Evolutionary conservation across 2,888 invertebrate species (phyloP), one percentile per base, ranked within the genome.

Genomic region (Drosophila setosimentum): DNA sequence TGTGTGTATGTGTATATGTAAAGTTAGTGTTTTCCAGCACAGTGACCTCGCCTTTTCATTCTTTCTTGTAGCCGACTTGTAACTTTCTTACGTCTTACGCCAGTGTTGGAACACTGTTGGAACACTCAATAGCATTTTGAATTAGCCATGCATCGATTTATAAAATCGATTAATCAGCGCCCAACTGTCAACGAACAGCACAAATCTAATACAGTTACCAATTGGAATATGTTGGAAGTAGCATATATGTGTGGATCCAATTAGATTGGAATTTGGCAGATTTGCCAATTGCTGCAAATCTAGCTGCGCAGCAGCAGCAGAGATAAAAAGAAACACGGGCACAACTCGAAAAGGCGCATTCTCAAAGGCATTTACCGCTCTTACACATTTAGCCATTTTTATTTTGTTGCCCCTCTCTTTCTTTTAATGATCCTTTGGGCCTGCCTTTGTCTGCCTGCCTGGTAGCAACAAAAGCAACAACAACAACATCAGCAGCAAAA

Each of bases 361-460:
- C 42, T 59, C 40, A 68, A 73, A 73, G 73, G 37, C 30, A 50
- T 59, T 64, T 40, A 37, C n/a, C 30, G 30, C 55, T 40, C 18
- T 21, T 48, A 18, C 32, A 58, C 65, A 58, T 59, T 50, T 59
- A 57, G 40, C 40, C 42, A 60, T 45, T 73, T 54, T 69, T 70
- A 57, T 73, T 77, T 45, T 16, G 3, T 45, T 45, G 2, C 24
- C 16, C 24, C 24, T 24, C 24, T 45, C 16, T 24, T 16, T 45
- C 45, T 24, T 45, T 45, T 79, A 78, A 76, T 76, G 76, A 80
- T 78, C 76, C 78, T 78, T 75, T 65, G 64, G 78, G 61, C 64
- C 70, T 60, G 75, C 66, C 63, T 79, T 79, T 75, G 66, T 71
- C 54, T 63, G 59, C 51, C 53, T 48, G 55, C 27, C 51, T 21